Conservation (phyloP, 2,888 invertebrate species). For the Drosophila paramelanica region DNA sequence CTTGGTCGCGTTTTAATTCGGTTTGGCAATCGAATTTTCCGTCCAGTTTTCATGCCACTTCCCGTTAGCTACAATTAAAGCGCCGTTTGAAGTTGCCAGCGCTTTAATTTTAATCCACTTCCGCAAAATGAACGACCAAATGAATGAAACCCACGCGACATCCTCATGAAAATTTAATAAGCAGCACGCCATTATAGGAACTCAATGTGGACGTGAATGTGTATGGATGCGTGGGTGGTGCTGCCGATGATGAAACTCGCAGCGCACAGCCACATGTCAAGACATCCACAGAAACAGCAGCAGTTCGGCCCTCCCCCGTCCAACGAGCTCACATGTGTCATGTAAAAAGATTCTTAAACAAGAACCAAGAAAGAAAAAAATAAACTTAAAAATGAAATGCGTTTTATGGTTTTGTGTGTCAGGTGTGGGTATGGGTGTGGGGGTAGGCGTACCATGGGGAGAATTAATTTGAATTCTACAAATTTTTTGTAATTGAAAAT, state of each 20-base stretch:
- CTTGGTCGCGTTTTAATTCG: slow-evolving; percentile 63
- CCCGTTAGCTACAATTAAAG: slow-evolving; percentile 61
- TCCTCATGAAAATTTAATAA: slow-evolving; percentile 75
- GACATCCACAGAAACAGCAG: slow-evolving; percentile 28
- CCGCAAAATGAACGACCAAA: slow-evolving; percentile 53
- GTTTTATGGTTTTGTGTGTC: slow-evolving; percentile 67
- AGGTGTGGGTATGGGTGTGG: slow-evolving; percentile 47
- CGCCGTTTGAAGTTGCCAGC: slow-evolving; percentile 55
- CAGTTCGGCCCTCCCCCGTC: background rate
- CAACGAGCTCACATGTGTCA: slow-evolving; percentile 60
- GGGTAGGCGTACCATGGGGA: slow-evolving; percentile 31
- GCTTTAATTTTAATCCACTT: slow-evolving; percentile 74
- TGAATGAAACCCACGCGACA: slow-evolving; percentile 47
- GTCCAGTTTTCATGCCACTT: slow-evolving; percentile 65
- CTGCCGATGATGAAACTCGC: slow-evolving; percentile 34
- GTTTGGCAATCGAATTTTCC: slow-evolving; percentile 72
- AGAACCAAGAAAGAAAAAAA: slow-evolving; percentile 43
- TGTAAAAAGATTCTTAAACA: slow-evolving; percentile 76
- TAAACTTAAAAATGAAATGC: slow-evolving; percentile 72
- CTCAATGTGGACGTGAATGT: slow-evolving; percentile 25
- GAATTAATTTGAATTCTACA: background rate
- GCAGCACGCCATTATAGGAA: slow-evolving; percentile 54
- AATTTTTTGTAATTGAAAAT: too few species aligned
- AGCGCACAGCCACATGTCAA: slow-evolving; percentile 39
- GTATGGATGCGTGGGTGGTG: background rate